A percentile compares a stretch with the other conserved stretches of the same genome.
These are phyloP conservation scores for Chionis minor DNA, from an alignment of 2,113 vertebrate species.

Conservation along the genomic window DNA sequence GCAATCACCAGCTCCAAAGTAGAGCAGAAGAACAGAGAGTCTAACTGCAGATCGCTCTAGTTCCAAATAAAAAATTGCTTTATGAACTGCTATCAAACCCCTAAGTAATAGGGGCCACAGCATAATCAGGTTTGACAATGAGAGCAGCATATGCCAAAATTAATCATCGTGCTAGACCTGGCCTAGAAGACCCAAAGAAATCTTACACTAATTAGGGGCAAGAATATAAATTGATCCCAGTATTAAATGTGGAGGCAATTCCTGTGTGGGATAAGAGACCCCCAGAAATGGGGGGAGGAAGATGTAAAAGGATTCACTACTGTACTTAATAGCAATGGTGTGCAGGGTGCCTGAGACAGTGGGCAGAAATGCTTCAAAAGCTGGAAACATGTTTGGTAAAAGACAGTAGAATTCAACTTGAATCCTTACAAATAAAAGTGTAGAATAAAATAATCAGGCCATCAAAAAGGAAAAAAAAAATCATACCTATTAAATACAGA, in stretches of 20 bases:
- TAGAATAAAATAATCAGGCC: not conserved
- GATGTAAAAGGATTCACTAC: not conserved
- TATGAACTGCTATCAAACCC: not conserved
- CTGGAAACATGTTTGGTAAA: not conserved
- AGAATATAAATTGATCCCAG: not conserved
- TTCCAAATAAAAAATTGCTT: conserved; percentile 9
- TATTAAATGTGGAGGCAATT: not conserved
- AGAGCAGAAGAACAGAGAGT: not conserved
- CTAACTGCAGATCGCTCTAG: not conserved
- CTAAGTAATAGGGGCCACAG: not conserved
- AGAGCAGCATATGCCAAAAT: conserved; percentile 1
- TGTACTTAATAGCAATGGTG: not conserved
- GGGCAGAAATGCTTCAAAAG: not conserved
- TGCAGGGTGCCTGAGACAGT: not conserved
- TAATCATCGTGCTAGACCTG: not conserved
- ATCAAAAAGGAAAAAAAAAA: not conserved
- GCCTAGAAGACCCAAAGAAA: not conserved
- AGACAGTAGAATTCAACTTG: not conserved
- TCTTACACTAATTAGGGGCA: conserved; percentile 2
- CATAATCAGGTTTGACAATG: not conserved
- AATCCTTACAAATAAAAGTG: not conserved
- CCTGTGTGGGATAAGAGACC: not conserved
- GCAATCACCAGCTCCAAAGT: not conserved
- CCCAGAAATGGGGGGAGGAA: not conserved
- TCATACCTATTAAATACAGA: not conserved